Base-by-base conservation (phyloP, 2,888 invertebrate genomes). In the Tetragonula carbonaria region DNA sequence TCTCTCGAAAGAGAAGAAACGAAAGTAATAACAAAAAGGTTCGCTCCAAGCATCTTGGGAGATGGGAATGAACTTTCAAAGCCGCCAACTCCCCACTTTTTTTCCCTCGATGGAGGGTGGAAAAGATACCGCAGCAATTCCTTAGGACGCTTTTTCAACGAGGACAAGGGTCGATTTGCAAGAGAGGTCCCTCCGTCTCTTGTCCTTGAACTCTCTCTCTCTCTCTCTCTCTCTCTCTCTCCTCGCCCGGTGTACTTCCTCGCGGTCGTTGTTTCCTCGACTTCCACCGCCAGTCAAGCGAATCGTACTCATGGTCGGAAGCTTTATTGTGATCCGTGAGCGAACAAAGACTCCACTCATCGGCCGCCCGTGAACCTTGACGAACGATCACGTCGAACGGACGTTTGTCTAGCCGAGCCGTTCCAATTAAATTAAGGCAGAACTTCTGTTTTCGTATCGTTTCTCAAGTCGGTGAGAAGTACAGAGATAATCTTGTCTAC, bases 221-320 rank as follows among this genome's bases (percentile, higher is more conserved):
- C 28, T 23, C 23, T 23, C 23, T 23, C 23, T 23, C 23, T n/a
- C n/a, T 28, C 28, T 28, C 28, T 28, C 28, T 28, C 28, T 28
- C 28, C 28, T 28, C 68, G 51, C 65, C 55, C 73, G n/a, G 77
- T 78, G 76, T 63, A 80, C 82, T 88, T 88, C 78, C 76, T 80
- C 74, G 45, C 8, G 85, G 68, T 77, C 80, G 80, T 80, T 88
- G 85, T 82, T 87, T 87, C 85, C 85, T 67, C 83, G 81, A 81
- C 80, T 86, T 82, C 82, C 70, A 70, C 55, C 76, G 59, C 63
- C 87, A 87, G 82, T 89, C 86, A 80, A 89, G 88, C 89, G 87
- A 82, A 84, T 84, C 89, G 87, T 85, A 78, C 85, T 88, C 83
- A 83, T 73, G 88, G 82, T 87, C 83, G 87, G 78, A 80, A 85